Base-by-base conservation (phyloP, 2,888 invertebrate species). In the Ernsta delagoae region DNA sequence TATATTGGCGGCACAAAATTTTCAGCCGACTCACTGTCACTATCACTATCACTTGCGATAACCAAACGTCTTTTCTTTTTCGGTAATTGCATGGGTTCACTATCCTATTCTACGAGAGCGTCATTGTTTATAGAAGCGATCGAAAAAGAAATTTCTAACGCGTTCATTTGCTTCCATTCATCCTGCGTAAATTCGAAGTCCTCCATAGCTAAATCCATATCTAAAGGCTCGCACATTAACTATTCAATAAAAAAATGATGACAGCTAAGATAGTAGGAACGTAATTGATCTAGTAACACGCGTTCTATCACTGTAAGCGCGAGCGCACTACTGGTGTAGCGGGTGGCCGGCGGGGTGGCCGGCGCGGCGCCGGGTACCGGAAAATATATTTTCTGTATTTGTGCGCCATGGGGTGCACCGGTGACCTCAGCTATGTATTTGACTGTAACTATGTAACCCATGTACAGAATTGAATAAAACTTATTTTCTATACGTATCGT, bases 371-470 rank as follows among this genome's bases (percentile, higher is more conserved):
- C 72, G 43, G 72, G 76, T 77, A 77, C 71, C 75, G 77, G 74
- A 75, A 75, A 77, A 73, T 76, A 71, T 75, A 72, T 75, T 77
- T 76, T 75, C 75, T 75, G 75, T 74, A 75, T 76, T 77, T 75
- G 74, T 74, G 75, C 75, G 76, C 77, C 75, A 73, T 76, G 75
- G 76, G 75, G 76, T 74, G 74, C 74, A 76, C 75, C 75, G 76
- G 76, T 76, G 75, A 75, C 75, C 76, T 76, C 76, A 75, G 75
- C 72, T 75, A 75, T 73, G 70, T 75, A 74, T 75, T 77, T 77
- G 73, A 75, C 75, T 75, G 70, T 75, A 75, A 74, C 75, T 75
- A 74, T 74, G 74, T 74, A 75, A 75, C 74, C 74, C 74, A 74
- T 73, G 72, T 73, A 72, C 75, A 74, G 74, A 75, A 75, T 77